phyloP scores from a whole-genome alignment of 1,140 invertebrate genomes.

The Augochlora pura region DNA sequence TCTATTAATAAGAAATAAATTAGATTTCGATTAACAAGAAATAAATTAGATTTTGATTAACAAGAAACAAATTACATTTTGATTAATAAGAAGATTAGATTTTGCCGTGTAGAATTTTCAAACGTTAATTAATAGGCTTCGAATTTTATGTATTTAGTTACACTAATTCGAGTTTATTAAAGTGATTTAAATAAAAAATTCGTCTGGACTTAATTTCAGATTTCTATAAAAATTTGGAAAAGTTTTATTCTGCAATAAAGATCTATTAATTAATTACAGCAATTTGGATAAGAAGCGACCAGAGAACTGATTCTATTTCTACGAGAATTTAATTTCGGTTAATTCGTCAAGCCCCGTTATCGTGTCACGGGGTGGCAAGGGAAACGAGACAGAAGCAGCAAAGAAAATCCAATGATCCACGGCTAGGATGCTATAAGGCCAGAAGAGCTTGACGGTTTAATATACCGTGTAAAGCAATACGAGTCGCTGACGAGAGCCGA shows the following conservation, averaged over 20 bases:
- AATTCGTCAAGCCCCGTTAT: not conserved
- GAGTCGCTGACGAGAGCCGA: slow-evolving; percentile 66
- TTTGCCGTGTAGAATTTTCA: no score
- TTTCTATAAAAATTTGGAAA: no score
- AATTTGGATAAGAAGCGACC: not conserved
- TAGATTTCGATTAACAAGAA: no score
- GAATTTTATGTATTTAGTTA: no score
- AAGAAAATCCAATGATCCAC: slow-evolving; percentile 6
- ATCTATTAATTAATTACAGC: not conserved
- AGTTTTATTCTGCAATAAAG: not conserved
- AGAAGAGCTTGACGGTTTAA: slow-evolving; percentile 62
- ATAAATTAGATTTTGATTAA: no score
- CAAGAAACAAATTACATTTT: no score
- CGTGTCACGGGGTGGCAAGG: not conserved
- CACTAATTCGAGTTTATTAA: no score
- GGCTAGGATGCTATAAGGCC: slow-evolving; percentile 9
- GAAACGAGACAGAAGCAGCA: not conserved
- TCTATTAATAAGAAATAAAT: no score
- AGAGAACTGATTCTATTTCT: not conserved
- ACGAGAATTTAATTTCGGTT: not conserved
- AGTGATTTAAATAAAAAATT: no score
- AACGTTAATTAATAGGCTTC: no score
- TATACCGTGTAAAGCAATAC: slow-evolving; percentile 66
- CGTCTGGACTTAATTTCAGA: no score
- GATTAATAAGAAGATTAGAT: no score